Evolutionary conservation across 2,888 invertebrate genomes (phyloP), one percentile per base, ranked within the genome.

Genomic region (Trichopoda pennipes): DNA sequence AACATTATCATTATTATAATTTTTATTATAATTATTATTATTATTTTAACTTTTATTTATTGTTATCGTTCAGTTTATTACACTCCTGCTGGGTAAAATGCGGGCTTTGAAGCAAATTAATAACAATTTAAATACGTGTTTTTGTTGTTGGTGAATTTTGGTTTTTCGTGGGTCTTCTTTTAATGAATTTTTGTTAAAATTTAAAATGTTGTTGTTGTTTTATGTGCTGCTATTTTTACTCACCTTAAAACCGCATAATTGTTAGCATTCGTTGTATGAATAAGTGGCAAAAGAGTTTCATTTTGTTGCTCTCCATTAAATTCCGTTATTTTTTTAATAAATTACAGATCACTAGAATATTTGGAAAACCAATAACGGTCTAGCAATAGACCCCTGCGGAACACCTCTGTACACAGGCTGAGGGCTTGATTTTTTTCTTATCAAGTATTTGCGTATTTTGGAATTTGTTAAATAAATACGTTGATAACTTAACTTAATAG

Each of bases 201-300:
- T 55, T 38, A 12, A 6, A 12, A 28, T 28, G 4, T 28, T 28
- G 28, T 6, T 28, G 7, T 28, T 28, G 28, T 6, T 28, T 28
- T 28, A 28, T 38, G 12, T 38, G 38, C 12, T 1, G 35, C 35
- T 42, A 42, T 61, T 38, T 75, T 35, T n/a, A 44, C n/a, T 23
- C 49, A 56, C 6, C 56, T 58, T 79, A 74, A 74, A 75, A n/a
- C n/a, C 69, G 69, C 75, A 75, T 85, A 84, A 85, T 85, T 85
- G 83, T 68, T 58, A 69, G 63, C 82, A 81, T 83, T 80, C 77
- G 74, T 53, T 64, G 58, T 51, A 64, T 68, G 77, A 72, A 76
- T 80, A 64, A 51, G 76, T 69, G 76, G 68, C 66, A 51, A 58
- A 60, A 75, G 64, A 75, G 75, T 63, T 35, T 60, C 51, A 17